phyloP scores from a whole-genome alignment of 2,113 vertebrate species.

The Macquaria australasica region DNA sequence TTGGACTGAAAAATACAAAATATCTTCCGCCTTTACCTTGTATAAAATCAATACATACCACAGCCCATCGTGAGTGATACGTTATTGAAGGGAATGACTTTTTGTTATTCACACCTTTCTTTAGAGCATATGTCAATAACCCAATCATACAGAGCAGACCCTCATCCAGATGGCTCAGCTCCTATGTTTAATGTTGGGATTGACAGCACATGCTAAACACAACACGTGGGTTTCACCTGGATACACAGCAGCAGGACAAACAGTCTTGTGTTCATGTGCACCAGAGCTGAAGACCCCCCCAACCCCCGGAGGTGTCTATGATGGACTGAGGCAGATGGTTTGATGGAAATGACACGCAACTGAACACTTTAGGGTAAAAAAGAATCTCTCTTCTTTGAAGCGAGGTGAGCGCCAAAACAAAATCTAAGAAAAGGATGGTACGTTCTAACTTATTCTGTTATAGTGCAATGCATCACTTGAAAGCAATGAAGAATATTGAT shows the following conservation, averaged over 20 bases:
- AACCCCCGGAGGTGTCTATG: constrained; percentile 6
- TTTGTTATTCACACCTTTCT: constrained; percentile 30
- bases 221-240: constrained; percentile 64
- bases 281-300: constrained; percentile 20
- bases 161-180: constrained; percentile 66
- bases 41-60: constrained; percentile 2
- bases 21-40: background rate
- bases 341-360: constrained; percentile 45
- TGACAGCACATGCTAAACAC: constrained; percentile 56
- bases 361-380: background rate
- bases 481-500: constrained; percentile 54
- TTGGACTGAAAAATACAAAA: background rate
- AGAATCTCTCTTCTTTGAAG: background rate
- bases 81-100: background rate
- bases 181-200: constrained; percentile 49
- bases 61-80: background rate
- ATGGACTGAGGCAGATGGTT: constrained; percentile 24
- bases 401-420: constrained; percentile 7
- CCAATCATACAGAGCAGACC: constrained; percentile 37
- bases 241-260: constrained; percentile 47
- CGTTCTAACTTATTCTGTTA: constrained; percentile 26
- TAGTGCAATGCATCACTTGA: constrained; percentile 55
- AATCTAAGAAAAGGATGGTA: constrained; percentile 1
- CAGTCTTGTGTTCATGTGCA: constrained; percentile 29
- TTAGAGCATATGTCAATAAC: constrained; percentile 32